phyloP scores from a whole-genome alignment of 2,888 invertebrate genomes.

The Sylvicola cinctus region DNA sequence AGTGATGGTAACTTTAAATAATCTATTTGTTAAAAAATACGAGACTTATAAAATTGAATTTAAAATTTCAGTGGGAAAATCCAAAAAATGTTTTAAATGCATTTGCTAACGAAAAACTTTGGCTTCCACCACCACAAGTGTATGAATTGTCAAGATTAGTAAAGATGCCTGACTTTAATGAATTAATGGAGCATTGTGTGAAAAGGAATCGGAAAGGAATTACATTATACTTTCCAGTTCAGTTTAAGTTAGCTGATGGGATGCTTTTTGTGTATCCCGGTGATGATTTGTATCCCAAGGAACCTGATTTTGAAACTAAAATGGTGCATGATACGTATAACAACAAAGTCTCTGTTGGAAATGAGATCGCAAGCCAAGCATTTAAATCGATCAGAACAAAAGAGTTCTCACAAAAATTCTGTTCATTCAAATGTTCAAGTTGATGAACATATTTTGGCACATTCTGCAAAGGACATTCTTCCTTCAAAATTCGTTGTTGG shows the following conservation, averaged over 20 bases:
- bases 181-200: slow-evolving; percentile 35
- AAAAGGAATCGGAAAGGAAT: slow-evolving; percentile 32
- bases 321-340: background rate
- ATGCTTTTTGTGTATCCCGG: slow-evolving; percentile 35
- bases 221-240: slow-evolving; percentile 32
- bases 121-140: slow-evolving; percentile 51
- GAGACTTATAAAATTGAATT: slow-evolving; percentile 1
- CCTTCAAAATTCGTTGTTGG: no score
- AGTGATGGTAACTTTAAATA: slow-evolving; percentile 13
- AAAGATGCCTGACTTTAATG: slow-evolving; percentile 31
- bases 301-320: slow-evolving; percentile 14
- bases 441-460: no score
- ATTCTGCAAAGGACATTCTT: no score
- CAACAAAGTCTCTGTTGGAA: background rate
- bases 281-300: slow-evolving; percentile 27
- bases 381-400: background rate
- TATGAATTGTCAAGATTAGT: slow-evolving; percentile 49
- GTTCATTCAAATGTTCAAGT: no score
- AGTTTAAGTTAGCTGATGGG: slow-evolving; percentile 35
- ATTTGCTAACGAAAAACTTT: slow-evolving; percentile 11
- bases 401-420: no score
- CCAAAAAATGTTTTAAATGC: slow-evolving; percentile 26
- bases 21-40: slow-evolving; percentile 4
- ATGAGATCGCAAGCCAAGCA: background rate
- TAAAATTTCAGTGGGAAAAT: slow-evolving; percentile 39